phyloP scores from a whole-genome alignment of 2,797 vertebrate species.

The Borostomias antarcticus region DNA sequence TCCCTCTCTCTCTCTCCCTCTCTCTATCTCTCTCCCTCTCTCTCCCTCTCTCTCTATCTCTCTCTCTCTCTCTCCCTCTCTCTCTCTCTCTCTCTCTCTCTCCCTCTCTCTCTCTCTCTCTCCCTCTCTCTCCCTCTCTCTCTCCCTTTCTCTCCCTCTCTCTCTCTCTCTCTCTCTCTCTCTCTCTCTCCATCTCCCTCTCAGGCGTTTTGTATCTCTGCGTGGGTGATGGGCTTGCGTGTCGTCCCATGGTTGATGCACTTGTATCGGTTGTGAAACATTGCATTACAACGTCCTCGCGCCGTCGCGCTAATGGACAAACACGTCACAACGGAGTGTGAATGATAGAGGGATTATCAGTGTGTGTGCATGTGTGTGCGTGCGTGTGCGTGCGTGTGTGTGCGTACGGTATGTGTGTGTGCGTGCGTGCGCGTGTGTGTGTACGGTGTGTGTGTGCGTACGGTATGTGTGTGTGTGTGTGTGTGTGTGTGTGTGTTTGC shows the following conservation, averaged over 20 bases:
- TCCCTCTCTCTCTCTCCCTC: conserved; percentile 37
- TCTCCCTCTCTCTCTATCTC: conserved; percentile 42
- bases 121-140: conserved; percentile 42
- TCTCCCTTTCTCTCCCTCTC: conserved; percentile 41
- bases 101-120: conserved; percentile 50
- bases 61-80: conserved; percentile 41
- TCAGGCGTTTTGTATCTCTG: conserved; percentile 60
- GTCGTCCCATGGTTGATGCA: conserved; percentile 40
- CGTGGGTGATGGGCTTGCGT: conserved; percentile 23
- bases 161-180: conserved; percentile 44
- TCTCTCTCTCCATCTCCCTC: conserved; percentile 27
- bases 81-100: conserved; percentile 51
- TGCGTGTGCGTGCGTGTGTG: not conserved
- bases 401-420: not conserved
- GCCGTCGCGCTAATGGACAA: conserved; percentile 46
- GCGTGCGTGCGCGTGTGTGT: not conserved
- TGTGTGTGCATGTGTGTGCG: not conserved
- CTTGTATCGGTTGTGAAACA: conserved; percentile 48
- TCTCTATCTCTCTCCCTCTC: conserved; percentile 50
- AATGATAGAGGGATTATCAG: conserved; percentile 42
- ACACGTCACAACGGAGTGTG: conserved; percentile 45
- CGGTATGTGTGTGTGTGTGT: not conserved
- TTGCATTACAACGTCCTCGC: conserved; percentile 34
- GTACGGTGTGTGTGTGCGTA: not conserved
- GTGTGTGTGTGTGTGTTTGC: conserved; percentile 31